Evolutionary conservation across 1,140 invertebrate genomes (phyloP).

Genomic region (Proctacanthus coquilletti): DNA sequence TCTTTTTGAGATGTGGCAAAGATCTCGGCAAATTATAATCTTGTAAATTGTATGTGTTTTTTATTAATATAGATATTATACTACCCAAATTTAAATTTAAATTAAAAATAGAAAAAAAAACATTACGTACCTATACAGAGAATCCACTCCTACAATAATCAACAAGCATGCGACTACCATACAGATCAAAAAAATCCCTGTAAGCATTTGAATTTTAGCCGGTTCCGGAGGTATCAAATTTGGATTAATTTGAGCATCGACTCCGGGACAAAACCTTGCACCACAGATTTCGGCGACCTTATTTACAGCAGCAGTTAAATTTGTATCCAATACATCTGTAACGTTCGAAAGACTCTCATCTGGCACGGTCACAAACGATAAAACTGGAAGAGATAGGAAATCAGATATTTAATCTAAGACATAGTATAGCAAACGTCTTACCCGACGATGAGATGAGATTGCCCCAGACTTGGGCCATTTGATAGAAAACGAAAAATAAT

Average conservation of each 20-base stretch:
- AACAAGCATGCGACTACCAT: conserved; percentile 59
- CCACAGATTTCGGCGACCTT: conserved; percentile 45
- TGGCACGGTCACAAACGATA: neutral
- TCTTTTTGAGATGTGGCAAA: too few relatives aligned
- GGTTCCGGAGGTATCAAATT: conserved; percentile 51
- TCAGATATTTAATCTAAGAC: conserved; percentile 9
- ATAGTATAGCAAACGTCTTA: conserved; percentile 26
- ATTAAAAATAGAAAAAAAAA: neutral
- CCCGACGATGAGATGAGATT: conserved; percentile 79
- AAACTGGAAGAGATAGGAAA: conserved; percentile 1
- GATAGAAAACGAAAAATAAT: conserved; percentile 92
- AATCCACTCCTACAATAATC: conserved; percentile 68
- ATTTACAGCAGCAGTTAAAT: conserved; percentile 6
- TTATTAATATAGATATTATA: neutral
- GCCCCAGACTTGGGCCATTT: conserved; percentile 83
- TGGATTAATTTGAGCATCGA: conserved; percentile 36
- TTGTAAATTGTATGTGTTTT: too few relatives aligned
- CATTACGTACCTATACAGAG: conserved; percentile 48
- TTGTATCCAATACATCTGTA: too few relatives aligned
- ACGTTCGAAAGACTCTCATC: neutral
- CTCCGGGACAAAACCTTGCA: conserved; percentile 52
- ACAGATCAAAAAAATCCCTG: conserved; percentile 68
- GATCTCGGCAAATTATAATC: neutral
- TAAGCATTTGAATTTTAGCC: conserved; percentile 57
- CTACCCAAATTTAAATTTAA: too few relatives aligned